Conservation (phyloP, 2,888 invertebrate species). For the Lasioglossum vierecki region DNA sequence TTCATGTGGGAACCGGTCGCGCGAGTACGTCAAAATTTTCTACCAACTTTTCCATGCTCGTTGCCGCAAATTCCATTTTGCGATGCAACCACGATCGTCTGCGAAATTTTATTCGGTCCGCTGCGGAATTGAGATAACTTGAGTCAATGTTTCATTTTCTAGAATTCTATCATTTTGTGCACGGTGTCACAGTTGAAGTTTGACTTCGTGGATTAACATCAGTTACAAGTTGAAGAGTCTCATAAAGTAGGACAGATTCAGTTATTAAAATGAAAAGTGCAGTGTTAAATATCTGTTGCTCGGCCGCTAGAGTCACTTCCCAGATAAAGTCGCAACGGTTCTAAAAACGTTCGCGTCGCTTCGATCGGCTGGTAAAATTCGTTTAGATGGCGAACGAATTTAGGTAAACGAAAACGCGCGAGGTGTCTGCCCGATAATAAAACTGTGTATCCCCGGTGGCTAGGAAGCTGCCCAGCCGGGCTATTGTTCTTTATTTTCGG, state of each 20-base stretch:
- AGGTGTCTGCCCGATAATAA: conserved; percentile 21
- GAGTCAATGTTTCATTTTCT: neutral
- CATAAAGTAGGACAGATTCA: too few relatives aligned
- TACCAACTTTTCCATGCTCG: conserved; percentile 30
- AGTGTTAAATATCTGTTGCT: too few relatives aligned
- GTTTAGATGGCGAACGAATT: conserved; percentile 1
- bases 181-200: neutral
- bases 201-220: neutral
- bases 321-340: neutral
- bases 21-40: conserved; percentile 30
- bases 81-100: neutral
- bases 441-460: conserved; percentile 12
- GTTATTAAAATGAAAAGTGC: too few relatives aligned
- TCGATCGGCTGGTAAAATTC: conserved; percentile 4
- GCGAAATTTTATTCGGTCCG: conserved; percentile 11
- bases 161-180: too few relatives aligned
- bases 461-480: neutral
- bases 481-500: conserved; percentile 34
- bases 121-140: neutral
- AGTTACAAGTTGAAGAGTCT: neutral
- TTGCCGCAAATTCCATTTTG: conserved; percentile 36
- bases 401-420: neutral
- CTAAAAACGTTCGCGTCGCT: neutral
- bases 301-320: too few relatives aligned
- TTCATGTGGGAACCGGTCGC: conserved; percentile 10